Base-by-base conservation (phyloP, 2,888 invertebrate genomes). In the Bombyx huttoni region DNA sequence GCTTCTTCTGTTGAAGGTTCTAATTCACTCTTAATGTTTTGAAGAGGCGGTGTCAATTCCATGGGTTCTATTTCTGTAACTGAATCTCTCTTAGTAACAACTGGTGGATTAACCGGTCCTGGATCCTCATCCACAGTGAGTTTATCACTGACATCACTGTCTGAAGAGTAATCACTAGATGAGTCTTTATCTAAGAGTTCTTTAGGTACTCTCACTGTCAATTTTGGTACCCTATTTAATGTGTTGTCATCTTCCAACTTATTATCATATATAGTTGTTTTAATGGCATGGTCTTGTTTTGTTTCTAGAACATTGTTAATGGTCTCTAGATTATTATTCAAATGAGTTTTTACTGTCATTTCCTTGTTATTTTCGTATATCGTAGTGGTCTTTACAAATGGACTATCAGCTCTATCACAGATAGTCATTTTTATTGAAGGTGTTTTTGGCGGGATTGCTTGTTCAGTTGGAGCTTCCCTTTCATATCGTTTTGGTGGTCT, bases 131-230 rank as follows among this genome's bases (percentile, higher is more conserved):
- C 91, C 67, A 90, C 87, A 49, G 90, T 90, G 54, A 90, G 71
- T 72, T 91, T 91, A 57, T 91, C 91, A 78, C 91, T 91, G 52
- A 84, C 84, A 70, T 91, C 91, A 78, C 90, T 91, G 58, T 90
- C 90, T 55, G 86, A 88, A 56, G 89, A 88, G 62, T 86, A 84
- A 62, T 89, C 89, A 75, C 83, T 88, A 34, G 89, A 89, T 52
- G 89, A 87, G 67, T 86, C 83, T 68, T 86, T 89, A 60, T 89
- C 89, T 55, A 86, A 69, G 55, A 90, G 90, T 65, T 91, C 90
- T 72, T 91, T 91, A 49, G 91, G 91, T 60, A 91, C 89, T 73
- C 92, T 91, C 33, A 93, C 84, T 59, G 92, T 93, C 52, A 93
- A 81, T 76, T 93, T 93, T 62, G 92, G 93, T 58, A 92, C 92